Base-by-base conservation (phyloP, 2,888 invertebrate species). In the Pinctada fucata region DNA sequence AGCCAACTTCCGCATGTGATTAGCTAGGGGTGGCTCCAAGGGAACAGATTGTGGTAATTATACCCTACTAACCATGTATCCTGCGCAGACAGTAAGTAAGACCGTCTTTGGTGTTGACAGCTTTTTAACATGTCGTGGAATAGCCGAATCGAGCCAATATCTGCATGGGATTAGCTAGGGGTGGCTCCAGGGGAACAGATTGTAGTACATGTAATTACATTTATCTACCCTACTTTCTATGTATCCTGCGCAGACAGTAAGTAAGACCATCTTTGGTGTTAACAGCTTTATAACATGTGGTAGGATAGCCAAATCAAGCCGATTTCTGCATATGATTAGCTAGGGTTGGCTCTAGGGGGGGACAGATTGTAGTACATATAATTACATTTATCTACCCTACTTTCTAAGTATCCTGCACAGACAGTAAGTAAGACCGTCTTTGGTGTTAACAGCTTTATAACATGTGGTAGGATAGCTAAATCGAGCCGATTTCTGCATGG, bases 321-420 rank as follows among this genome's bases (percentile, higher is more conserved):
- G 96, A 95, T 85, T 96, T 95, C 92, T 93, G 92, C 76, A 91
- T 86, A 47, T 91, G 88, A 84, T 90, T 90, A 72, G 88, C 89
- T 79, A 94, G 93, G 10, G 87, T 85, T 75, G 95, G 94, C 93
- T 99, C 98, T 79, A 99, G n/a, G 92, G 0, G 98, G 97, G 87
- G 95, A 95, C 86, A 99, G 93, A 84, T 97, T 96, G 84, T 97
- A 95, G 93, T 97, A n/a, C n/a, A n/a, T n/a, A n/a, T n/a, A n/a
- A n/a, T n/a, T n/a, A n/a, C n/a, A 99, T 93, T 96, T 96, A 91
- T 98, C 98, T 81, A 99, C 96, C 92, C n/a, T n/a, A n/a, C n/a
- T n/a, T n/a, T n/a, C n/a, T n/a, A n/a, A n/a, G n/a, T n/a, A n/a
- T n/a, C 97, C 98, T 95, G 79, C 97, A 94, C 84, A 99, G 93